These are phyloP conservation scores for Oxyruncus cristatus DNA, from an alignment of 2,113 vertebrate genomes.

Conservation along the genomic window DNA sequence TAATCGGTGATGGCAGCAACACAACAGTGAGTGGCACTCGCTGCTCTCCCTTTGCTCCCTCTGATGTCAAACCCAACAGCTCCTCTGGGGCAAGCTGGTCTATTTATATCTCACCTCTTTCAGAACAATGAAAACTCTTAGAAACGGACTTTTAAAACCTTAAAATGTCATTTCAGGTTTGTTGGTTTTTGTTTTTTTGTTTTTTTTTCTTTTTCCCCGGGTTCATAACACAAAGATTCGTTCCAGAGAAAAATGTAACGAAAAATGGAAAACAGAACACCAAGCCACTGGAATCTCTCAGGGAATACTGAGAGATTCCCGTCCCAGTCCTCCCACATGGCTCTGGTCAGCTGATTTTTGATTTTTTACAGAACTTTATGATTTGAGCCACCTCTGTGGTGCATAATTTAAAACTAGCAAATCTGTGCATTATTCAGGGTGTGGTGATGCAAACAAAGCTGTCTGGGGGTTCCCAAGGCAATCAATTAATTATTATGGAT, in stretches of 20 bases:
- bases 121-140: not conserved
- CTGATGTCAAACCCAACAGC: not conserved
- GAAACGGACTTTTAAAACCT: not conserved
- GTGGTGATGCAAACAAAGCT: not conserved
- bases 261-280: not conserved
- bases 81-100: not conserved
- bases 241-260: not conserved
- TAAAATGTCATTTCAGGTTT: not conserved
- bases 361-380: not conserved
- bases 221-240: not conserved
- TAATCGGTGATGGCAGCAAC: not conserved
- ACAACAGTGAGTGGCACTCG: not conserved
- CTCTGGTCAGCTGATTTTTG: not conserved
- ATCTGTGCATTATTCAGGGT: not conserved
- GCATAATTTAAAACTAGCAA: not conserved
- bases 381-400: not conserved
- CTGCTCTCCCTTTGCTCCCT: not conserved
- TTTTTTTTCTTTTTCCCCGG: no score
- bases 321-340: not conserved
- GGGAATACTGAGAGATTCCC: not conserved
- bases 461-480: not conserved
- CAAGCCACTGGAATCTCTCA: not conserved
- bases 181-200: no score
- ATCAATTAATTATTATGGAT: not conserved
- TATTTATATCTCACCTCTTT: rapidly evolving